Evolutionary conservation across 2,113 vertebrate species (phyloP).

Genomic region (Tragulus kanchil): DNA sequence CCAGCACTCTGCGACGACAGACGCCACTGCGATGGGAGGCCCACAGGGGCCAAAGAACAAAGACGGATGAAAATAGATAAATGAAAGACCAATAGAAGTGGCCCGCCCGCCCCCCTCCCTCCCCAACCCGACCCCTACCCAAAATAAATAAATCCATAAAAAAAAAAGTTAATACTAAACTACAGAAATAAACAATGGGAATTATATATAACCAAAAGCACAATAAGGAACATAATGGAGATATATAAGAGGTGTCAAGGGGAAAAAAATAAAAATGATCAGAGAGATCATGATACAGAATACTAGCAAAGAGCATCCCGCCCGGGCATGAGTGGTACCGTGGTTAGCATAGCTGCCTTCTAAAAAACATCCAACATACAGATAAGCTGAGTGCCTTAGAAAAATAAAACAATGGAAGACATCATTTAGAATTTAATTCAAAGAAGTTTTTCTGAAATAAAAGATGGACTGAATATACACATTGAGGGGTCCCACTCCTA

Average conservation of each 20-base stretch:
- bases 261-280: background rate
- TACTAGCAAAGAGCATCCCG: background rate
- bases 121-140: no score
- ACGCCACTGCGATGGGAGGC: no score
- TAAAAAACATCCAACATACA: background rate
- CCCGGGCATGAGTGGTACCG: no score
- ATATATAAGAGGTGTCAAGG: background rate
- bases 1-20: no score
- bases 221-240: background rate
- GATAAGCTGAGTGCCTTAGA: background rate
- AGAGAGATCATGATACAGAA: background rate
- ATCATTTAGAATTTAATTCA: background rate
- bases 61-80: no score
- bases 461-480: background rate
- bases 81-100: no score
- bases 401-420: background rate
- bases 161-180: background rate
- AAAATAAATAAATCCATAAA: no score
- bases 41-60: no score
- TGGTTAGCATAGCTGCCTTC: no score
- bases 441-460: background rate
- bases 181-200: background rate
- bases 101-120: no score
- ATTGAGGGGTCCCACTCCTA: background rate
- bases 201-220: background rate